Percentiles rank a stretch among this genome's conserved stretches.
Conservation (phyloP, 2,888 invertebrate species). For the Dasysyrphus tricinctus region DNA sequence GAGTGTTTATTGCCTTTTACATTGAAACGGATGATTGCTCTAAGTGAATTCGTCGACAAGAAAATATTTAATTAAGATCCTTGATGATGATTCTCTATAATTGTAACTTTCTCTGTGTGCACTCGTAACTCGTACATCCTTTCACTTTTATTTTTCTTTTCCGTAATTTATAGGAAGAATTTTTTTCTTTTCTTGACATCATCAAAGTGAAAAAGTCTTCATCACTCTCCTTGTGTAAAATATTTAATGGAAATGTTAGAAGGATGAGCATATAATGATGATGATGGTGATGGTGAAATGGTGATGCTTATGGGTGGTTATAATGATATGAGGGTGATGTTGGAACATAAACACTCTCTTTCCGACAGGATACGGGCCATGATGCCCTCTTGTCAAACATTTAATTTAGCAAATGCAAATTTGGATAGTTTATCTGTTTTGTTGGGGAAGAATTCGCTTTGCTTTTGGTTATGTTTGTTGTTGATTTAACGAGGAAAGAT, state of each 20-base stretch:
- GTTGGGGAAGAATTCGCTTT: conserved; percentile 6
- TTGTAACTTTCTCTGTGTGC: conserved; percentile 30
- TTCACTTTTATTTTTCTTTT: conserved; percentile 35
- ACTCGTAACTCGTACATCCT: conserved; percentile 19
- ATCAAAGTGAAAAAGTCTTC: conserved; percentile 69
- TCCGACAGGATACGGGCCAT: conserved; percentile 35
- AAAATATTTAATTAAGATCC: conserved; percentile 74
- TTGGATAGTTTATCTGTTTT: conserved; percentile 70
- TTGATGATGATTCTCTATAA: conserved; percentile 56
- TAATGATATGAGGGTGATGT: conserved; percentile 30
- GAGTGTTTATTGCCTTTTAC: conserved; percentile 17
- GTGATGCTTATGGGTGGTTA: background rate
- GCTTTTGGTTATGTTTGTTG: conserved; percentile 8
- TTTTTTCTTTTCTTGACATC: conserved; percentile 24
- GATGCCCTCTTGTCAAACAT: conserved; percentile 66
- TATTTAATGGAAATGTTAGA: conserved; percentile 52
- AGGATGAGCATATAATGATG: background rate
- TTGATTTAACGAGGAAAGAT: conserved; percentile 7
- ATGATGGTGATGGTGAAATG: background rate
- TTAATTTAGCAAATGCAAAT: conserved; percentile 72
- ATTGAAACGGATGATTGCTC: conserved; percentile 65
- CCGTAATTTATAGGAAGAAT: conserved; percentile 17
- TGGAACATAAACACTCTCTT: conserved; percentile 15
- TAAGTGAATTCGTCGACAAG: conserved; percentile 72
- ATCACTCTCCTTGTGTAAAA: conserved; percentile 50